These are phyloP conservation scores for Indicator maculatus DNA, from an alignment of 2,113 vertebrate species.

Conservation along the genomic window DNA sequence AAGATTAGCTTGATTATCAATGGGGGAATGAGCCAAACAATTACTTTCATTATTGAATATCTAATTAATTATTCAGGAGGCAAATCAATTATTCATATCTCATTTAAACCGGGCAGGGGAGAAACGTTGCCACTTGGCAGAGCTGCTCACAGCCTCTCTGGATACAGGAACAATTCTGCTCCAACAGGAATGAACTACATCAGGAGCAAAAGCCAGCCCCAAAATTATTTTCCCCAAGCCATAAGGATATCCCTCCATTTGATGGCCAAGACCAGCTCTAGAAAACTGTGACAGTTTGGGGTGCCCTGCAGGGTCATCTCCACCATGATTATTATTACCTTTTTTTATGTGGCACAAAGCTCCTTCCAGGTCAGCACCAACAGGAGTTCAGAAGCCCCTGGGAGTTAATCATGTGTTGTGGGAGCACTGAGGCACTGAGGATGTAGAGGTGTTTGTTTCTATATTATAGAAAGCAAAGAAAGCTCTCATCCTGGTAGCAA, in stretches of 20 bases:
- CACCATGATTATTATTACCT: not conserved
- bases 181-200: not conserved
- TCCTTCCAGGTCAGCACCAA: not conserved
- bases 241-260: not conserved
- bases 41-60: constrained; percentile 88
- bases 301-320: not conserved
- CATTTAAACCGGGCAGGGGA: constrained; percentile 76
- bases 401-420: rapidly evolving
- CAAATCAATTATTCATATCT: constrained; percentile 86
- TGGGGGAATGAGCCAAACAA: constrained; percentile 81
- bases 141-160: constrained; percentile 51
- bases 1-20: constrained; percentile 77
- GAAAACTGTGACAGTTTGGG: not conserved
- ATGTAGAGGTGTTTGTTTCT: not conserved
- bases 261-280: not conserved
- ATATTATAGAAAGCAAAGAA: not conserved
- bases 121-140: constrained; percentile 74
- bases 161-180: constrained; percentile 26
- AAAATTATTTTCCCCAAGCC: not conserved
- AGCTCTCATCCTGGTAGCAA: not conserved
- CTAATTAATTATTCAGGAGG: constrained; percentile 84
- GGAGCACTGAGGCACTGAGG: not conserved
- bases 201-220: not conserved
- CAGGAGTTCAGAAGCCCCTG: not conserved
- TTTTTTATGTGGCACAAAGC: not conserved